Conservation (phyloP, 2,113 vertebrate species). For the Pollachius pollachius region DNA sequence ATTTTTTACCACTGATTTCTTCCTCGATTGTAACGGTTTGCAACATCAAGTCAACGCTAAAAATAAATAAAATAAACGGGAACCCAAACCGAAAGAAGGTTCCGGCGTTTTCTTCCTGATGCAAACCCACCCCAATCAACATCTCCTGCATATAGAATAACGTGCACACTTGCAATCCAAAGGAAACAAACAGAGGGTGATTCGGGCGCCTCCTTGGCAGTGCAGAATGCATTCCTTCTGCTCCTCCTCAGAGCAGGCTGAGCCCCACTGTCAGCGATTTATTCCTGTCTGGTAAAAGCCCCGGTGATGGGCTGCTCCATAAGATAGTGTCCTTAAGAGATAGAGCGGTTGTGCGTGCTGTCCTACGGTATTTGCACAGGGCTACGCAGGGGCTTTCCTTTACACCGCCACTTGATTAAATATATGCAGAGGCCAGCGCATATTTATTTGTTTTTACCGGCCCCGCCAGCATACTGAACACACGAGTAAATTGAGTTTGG, state of each 20-base stretch:
- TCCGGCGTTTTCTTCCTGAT: conserved; percentile 43
- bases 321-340: no score
- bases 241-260: conserved; percentile 22
- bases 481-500: conserved; percentile 57
- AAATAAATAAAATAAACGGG: conserved; percentile 24
- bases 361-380: conserved; percentile 19
- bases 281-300: no score
- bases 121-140: neutral
- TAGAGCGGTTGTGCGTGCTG: neutral
- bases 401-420: conserved; percentile 56
- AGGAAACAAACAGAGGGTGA: conserved; percentile 45
- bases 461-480: conserved; percentile 49
- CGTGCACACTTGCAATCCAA: conserved; percentile 47
- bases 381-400: conserved; percentile 56
- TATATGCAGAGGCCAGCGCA: conserved; percentile 61
- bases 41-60: neutral
- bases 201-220: neutral
- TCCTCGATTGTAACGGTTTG: conserved; percentile 43
- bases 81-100: conserved; percentile 35
- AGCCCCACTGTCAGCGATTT: conserved; percentile 30
- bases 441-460: no score
- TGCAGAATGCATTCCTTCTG: conserved; percentile 33
- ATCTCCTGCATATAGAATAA: conserved; percentile 26
- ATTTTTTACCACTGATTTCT: conserved; percentile 60
- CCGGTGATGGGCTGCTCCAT: no score